Base-by-base conservation (phyloP, 23 tunicate genomes). In the Phallusia fumigata region DNA sequence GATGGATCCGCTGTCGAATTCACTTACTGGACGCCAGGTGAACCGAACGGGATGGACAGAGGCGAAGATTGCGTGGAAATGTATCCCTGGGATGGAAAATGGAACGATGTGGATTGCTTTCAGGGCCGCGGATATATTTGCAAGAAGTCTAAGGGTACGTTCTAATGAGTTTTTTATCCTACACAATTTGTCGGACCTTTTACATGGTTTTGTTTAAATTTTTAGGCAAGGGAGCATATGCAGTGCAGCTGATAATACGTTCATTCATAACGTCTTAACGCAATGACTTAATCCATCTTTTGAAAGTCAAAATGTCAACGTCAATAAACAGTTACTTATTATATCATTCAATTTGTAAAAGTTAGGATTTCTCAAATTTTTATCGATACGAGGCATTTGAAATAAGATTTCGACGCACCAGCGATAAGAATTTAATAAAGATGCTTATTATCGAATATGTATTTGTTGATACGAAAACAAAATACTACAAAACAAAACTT, bases 11-110 rank as follows among this genome's bases (percentile, higher is more conserved):
- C 84, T 18, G 96, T 86, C 47, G 96, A 91, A 76, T 91, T 72
- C 51, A 35, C 82, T 65, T 82, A 91, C 79, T 91, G 96, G 96
- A 79, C 35, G 1, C 86, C 89, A 0, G 87, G 88, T 19, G 97
- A 87, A 81, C 91, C 97, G 35, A 92, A 87, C 80, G 91, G 97
- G 53, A 84, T 76, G 31, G 82, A 31, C 19, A 83, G 75, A 6
- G 97, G 91, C 22, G 97, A 92, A 84, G 97, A 81, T 47, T 92
- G 97, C 65, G 97, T 87, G 51, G 97, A 92, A 65, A 87, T 92
- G 91, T 92, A 92, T 76, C 97, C 97, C n/a, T 87, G 91, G 91
- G 79, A 84, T 52, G 97, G 97, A 49, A 83, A 51, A 81, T 92
- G 97, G 97, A 92, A 92, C 76, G 97, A 92, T 76, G 83, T 84